Evolutionary conservation across 2,888 invertebrate species (phyloP).

Genomic region (Netelia inedita): DNA sequence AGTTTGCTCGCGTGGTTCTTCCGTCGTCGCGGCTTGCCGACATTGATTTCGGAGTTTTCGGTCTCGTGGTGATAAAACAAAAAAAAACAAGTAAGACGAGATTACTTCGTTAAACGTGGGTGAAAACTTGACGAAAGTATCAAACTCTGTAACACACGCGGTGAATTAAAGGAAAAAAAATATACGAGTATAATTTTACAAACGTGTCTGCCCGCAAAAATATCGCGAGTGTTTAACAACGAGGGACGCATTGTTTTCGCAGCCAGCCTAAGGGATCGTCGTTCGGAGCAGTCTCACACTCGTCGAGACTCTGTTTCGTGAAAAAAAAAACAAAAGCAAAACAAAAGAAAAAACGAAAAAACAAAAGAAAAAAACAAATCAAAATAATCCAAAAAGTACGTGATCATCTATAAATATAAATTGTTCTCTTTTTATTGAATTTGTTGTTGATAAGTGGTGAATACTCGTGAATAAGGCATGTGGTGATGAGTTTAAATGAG

Average conservation of each 20-base stretch:
- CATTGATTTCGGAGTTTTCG: neutral
- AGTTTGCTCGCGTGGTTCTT: conserved; percentile 27
- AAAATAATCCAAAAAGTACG: conserved; percentile 20
- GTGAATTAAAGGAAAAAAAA: neutral
- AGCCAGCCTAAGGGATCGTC: conserved; percentile 30
- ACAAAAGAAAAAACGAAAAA: neutral
- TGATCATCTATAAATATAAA: conserved; percentile 1
- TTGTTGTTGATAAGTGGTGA: neutral
- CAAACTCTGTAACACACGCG: neutral
- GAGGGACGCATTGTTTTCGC: conserved; percentile 8
- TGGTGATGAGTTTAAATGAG: neutral
- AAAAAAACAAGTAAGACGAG: neutral
- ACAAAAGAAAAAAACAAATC: conserved; percentile 4
- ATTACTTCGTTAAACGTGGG: neutral
- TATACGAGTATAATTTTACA: neutral
- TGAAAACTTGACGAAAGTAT: too few relatives aligned
- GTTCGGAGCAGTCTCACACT: conserved; percentile 25
- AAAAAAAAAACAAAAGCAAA: conserved; percentile 8
- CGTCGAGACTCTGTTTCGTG: conserved; percentile 16
- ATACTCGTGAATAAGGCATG: neutral
- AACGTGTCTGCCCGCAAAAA: neutral
- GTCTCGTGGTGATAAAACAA: conserved; percentile 18
- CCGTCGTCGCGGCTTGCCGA: neutral
- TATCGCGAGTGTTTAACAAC: conserved; percentile 17
- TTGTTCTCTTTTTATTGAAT: neutral